phyloP scores from a whole-genome alignment of 2,113 vertebrate species.

The Vombatus ursinus region DNA sequence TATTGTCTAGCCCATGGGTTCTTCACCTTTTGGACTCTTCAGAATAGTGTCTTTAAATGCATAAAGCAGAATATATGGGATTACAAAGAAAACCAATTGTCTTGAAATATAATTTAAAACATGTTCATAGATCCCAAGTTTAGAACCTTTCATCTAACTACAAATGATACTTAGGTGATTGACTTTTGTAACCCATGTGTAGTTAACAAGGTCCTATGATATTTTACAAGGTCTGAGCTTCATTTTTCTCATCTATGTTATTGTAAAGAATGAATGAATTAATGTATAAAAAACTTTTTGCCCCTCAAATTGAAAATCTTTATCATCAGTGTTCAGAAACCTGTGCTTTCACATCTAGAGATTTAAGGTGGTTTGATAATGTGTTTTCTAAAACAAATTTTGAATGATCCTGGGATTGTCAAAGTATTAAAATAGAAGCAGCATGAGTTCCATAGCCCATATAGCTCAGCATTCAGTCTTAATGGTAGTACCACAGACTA shows the following conservation, averaged over 20 bases:
- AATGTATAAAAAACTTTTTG: background rate
- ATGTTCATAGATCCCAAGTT: background rate
- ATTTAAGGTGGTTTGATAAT: background rate
- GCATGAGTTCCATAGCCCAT: background rate
- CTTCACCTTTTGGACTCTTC: background rate
- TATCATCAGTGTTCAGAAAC: background rate
- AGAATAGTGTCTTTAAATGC: background rate
- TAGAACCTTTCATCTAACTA: background rate
- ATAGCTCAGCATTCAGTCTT: background rate
- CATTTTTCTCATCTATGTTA: background rate
- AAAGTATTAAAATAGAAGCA: too few relatives aligned
- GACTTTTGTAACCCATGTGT: background rate
- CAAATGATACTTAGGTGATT: background rate
- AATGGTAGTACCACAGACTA: background rate
- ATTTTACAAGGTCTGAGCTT: background rate
- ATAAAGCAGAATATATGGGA: background rate
- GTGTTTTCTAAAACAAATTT: background rate
- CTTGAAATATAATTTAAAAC: background rate
- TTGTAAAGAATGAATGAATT: background rate
- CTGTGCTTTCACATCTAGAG: background rate
- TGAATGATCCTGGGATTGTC: background rate
- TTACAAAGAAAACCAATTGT: background rate
- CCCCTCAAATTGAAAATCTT: background rate
- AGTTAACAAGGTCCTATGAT: background rate
- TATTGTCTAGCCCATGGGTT: background rate